Base-by-base conservation (phyloP, 2,888 invertebrate genomes). In the Synanthedon formicaeformis region DNA sequence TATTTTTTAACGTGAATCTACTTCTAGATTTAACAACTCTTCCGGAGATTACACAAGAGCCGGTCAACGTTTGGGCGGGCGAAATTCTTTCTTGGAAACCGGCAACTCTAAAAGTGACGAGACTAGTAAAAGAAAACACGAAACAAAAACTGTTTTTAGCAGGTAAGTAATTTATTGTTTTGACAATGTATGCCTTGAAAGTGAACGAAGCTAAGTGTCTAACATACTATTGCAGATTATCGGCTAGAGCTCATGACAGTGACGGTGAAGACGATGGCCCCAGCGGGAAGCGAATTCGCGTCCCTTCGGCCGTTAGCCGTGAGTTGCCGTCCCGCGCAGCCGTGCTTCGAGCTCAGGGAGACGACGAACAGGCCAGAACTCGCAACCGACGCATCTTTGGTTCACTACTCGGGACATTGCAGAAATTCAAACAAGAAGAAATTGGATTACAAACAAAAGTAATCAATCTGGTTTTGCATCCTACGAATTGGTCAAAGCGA, bases 341-440 rank as follows among this genome's bases (percentile, higher is more conserved):
- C 1, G 83, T 83, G 40, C 65, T 86, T n/a, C 67, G 93, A 57
- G 96, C 93, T 50, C 96, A 95, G 78, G 94, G 92, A 51, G 90
- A 90, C 8, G 97, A 97, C 75, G 94, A 93, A 60, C 92, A 93
- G 67, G 95, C 93, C 14, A 89, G 91, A 56, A 93, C 90, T 23
- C 89, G 98, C 60, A 99, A 99, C 81, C 90, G 94, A 58, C 91
- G 99, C 54, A 98, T 99, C 93, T 98, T 99, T 86, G 98, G 98
- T 8, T 94, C 97, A 16, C 87, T 99, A 49, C 82, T 99, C 53
- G 98, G 99, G 4, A 99, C 99, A 12, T 81, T 99, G 62, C 96
- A 97, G 73, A 96, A 96, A 77, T 99, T 99, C 76, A 94, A 96
- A 67, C 95, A 96, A 71, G 98, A 98, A 72, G 97, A 98, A 81